Evolutionary conservation across 2,113 vertebrate species (phyloP).

Genomic region (Pterocles orientalis): DNA sequence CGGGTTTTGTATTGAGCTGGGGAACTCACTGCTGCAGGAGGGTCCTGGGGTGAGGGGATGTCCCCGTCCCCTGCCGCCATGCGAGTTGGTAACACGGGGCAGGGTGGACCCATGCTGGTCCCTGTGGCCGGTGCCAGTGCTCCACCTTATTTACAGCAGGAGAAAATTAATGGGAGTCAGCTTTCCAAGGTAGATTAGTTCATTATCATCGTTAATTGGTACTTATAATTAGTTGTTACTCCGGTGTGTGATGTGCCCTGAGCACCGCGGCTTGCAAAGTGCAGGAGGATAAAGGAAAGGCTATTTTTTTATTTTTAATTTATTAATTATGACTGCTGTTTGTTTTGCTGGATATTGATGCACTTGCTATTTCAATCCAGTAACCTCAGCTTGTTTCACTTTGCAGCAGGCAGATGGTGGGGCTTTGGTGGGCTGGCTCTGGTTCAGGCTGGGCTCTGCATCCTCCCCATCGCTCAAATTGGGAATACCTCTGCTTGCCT

Average conservation of each 20-base stretch:
- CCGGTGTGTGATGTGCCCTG: constrained; percentile 19
- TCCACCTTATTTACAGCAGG: not conserved
- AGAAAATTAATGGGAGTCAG: constrained; percentile 19
- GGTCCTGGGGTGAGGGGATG: rapidly evolving
- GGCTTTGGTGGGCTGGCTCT: constrained; percentile 17
- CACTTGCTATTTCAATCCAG: constrained; percentile 6
- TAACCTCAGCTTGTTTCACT: not conserved
- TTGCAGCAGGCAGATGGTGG: not conserved
- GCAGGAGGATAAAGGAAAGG: constrained; percentile 7
- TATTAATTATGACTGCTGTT: constrained; percentile 31
- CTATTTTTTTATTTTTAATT: not conserved
- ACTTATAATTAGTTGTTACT: constrained; percentile 59
- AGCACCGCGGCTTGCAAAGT: not conserved
- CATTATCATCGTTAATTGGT: constrained; percentile 57
- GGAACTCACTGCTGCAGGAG: not conserved
- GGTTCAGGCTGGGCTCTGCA: not conserved
- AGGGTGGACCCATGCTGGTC: rapidly evolving
- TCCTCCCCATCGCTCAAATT: too few relatives aligned
- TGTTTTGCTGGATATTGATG: constrained; percentile 12
- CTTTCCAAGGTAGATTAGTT: constrained; percentile 50
- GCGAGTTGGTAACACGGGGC: not conserved
- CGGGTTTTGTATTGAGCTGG: not conserved
- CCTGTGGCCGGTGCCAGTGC: rapidly evolving
- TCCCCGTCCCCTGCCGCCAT: rapidly evolving
- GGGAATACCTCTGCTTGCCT: not conserved